Evolutionary conservation across 2,113 vertebrate species (phyloP), one percentile per base, ranked within the genome.

Genomic region (Leptobrachium ailaonicum): DNA sequence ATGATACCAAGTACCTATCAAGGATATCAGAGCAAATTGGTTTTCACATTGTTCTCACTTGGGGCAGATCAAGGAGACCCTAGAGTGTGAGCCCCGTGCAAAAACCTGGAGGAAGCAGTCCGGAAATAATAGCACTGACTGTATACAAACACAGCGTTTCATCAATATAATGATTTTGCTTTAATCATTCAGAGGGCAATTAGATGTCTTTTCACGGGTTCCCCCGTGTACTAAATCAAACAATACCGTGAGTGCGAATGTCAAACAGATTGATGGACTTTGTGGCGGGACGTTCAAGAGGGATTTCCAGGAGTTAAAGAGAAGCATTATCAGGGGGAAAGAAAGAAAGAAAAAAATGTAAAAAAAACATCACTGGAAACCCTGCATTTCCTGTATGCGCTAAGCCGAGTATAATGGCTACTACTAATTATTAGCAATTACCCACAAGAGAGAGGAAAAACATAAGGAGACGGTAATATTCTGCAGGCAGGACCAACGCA

Each of bases 371-470:
- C 20, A 32, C 20, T 32, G 20, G 20, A 32, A 32, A 32, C 20
- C 20, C 20, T 32, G 20, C 20, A 32, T 32, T 32, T 32, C 20
- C 20, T 32, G 20, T 32, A 32, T 32, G 20, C 20, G 66, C 45
- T 56, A 43, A 64, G 14, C 44, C 47, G 4, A 9, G 44, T 53
- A 80, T 66, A 80, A 73, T 80, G 53, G 77, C 77, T 66, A 66
- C 77, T 66, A 66, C 70, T 62, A 66, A 53, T 66, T 67, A 62
- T 66, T 50, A 2, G 40, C 70, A 64, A 79, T 80, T 73, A 66
- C 62, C 45, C 40, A 32, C 67, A 42, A 44, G 77, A 66, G 60
- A 72, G 1, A 78, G 12, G 41, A 66, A 77, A 77, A 77, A 14
- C 41, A 70, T 11, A 63, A 32, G 20, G 20, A 32, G 20, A 32